phyloP scores from a whole-genome alignment of 35 echinoderm and acorn worm genomes.

The Apostichopus parvimensis region DNA sequence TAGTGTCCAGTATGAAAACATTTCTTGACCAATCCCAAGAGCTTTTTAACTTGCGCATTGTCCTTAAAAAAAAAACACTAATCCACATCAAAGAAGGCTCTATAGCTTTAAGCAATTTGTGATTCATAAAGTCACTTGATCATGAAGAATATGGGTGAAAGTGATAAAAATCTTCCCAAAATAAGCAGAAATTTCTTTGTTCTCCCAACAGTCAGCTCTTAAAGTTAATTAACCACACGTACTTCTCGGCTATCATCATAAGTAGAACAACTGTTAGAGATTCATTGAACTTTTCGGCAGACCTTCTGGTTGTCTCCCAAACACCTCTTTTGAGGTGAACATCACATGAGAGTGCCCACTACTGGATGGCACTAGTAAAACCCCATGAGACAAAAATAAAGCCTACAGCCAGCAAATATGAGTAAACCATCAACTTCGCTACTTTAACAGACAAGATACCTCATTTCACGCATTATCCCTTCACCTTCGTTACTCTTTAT shows the following conservation, averaged over 20 bases:
- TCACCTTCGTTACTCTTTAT: constrained; percentile 2
- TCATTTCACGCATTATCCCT: constrained; percentile 1
- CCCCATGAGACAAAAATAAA: constrained; percentile 9
- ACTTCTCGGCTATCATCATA: not conserved
- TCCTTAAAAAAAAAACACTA: no score
- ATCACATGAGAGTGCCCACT: not conserved
- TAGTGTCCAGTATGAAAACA: no score
- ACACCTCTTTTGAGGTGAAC: not conserved
- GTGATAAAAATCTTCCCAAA: not conserved
- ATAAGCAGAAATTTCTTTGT: constrained; percentile 20
- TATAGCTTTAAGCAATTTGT: constrained; percentile 17
- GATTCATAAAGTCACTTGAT: constrained; percentile 10
- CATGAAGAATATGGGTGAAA: not conserved
- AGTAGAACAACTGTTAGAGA: not conserved
- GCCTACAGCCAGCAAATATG: constrained; percentile 10
- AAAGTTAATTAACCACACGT: constrained; percentile 18
- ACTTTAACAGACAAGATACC: constrained; percentile 37
- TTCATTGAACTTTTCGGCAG: constrained; percentile 9
- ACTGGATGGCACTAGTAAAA: not conserved
- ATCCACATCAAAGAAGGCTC: no score
- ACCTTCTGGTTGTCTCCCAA: not conserved
- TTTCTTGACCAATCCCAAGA: constrained; percentile 1
- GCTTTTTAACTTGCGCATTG: no score
- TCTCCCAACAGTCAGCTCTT: not conserved
- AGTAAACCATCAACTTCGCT: constrained; percentile 25